Base-by-base conservation (phyloP, 2,888 invertebrate genomes). In the Nephrotoma flavescens region DNA sequence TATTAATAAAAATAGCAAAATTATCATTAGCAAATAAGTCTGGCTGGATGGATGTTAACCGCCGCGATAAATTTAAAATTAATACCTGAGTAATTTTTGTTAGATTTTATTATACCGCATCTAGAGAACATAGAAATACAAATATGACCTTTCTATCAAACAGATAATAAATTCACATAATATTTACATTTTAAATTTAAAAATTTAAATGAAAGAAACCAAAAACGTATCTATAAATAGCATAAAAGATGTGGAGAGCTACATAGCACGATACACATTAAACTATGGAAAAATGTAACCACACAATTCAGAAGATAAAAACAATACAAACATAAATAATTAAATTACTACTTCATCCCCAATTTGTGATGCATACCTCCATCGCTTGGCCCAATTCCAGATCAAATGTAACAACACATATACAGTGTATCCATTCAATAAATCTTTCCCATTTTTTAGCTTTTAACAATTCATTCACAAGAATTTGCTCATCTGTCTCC, bases 331-430 rank as follows among this genome's bases (percentile, higher is more conserved):
- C 47, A n/a, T 52, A 31, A 3, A 3, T 2, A 19, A 71, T 71
- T 71, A 52, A 52, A 52, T 83, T 83, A 83, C 1, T 47, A 9
- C n/a, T 1, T 47, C 47, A 83, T n/a, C 41, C 12, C 31, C 31
- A 44, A 87, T 86, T 47, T 57, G 42, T 86, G 31, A 31, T 31
- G 87, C 88, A 90, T 90, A 96, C 96, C 94, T 99, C 99, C 92
- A 99, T 95, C n/a, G 98, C 97, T 92, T 99, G 99, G 15, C 99
- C 99, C 87, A 99, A 93, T 93, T 99, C 99, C 89, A 99, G 93
- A 93, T 99, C 99, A 92, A 99, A 99, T 9, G 99, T 99, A 86
- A 99, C 99, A 88, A 99, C 96, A 92, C 99, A 99, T 89, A 99
- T 96, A 90, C 98, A 99, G 91, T 99, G 97, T 88, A 99, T 93